Percentiles rank a stretch among this genome's conserved stretches.
Evolutionary conservation across 2,113 vertebrate species (phyloP).

Genomic region (Pimephales promelas): DNA sequence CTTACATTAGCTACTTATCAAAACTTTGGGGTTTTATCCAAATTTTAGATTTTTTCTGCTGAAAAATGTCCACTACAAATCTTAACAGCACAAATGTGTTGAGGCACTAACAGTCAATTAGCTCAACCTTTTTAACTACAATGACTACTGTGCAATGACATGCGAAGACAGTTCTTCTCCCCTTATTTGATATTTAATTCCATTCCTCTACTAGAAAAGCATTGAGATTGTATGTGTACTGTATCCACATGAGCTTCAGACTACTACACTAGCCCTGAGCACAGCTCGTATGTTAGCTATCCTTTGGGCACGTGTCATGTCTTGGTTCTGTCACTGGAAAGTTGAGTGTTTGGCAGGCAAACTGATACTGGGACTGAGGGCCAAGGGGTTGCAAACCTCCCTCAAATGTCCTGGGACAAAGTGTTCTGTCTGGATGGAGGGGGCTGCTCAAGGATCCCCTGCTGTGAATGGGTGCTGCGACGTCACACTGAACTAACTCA

Average conservation of each 20-base stretch:
- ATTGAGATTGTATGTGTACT: not conserved
- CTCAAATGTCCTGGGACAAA: conserved; percentile 66
- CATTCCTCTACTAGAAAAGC: not conserved
- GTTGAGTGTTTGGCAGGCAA: conserved; percentile 55
- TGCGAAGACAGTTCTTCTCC: not conserved
- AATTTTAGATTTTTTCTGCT: not conserved
- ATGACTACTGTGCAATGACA: not conserved
- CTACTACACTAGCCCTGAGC: not conserved
- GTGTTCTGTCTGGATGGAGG: conserved; percentile 65
- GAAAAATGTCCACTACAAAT: not conserved
- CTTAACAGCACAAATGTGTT: not conserved
- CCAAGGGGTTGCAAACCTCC: conserved; percentile 55
- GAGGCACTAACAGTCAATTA: not conserved
- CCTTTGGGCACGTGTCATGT: conserved; percentile 40
- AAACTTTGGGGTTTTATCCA: not conserved
- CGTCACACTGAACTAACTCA: not conserved
- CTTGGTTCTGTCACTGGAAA: conserved; percentile 27
- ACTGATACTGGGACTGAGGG: conserved; percentile 38
- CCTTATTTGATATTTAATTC: not conserved
- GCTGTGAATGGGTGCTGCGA: not conserved
- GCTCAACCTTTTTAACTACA: not conserved
- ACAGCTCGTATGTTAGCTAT: not conserved
- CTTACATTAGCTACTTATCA: not conserved
- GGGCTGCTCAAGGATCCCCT: not conserved
- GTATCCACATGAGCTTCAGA: not conserved